Base-by-base conservation (phyloP, 2,113 vertebrate genomes). In the Chloebia gouldiae region DNA sequence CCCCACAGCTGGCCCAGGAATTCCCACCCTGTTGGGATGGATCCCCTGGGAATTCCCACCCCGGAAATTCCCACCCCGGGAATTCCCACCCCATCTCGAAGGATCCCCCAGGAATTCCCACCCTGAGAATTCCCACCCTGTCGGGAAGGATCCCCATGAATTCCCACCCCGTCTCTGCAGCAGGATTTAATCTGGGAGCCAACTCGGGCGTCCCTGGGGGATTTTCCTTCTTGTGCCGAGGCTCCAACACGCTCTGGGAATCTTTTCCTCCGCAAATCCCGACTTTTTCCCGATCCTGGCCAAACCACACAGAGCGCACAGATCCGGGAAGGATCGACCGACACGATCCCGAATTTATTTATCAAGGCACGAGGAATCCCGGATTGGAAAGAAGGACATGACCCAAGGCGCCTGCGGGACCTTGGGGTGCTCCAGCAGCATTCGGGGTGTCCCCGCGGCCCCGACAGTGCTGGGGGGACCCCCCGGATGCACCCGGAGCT, bases 331-430 rank as follows among this genome's bases (percentile, higher is more conserved):
- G 24, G 72, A 65, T 44, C 7, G 9, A 81, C 68, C 60, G n/a
- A 68, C 96, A 94, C 93, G 44, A 64, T 16, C 44, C 42, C 82
- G 4, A 10, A 37, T 98, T 98, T 98, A 98, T 98, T 98, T 28
- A 31, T 71, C 87, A 91, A 94, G 93, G 91, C 93, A 97, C 87
- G 59, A 75, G 30, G 73, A 94, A 92, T 85, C 90, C 86, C 35
- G 64, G 85, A 86, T 66, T 94, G 97, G 93, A 96, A 92, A 97
- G 93, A 92, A 97, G 8, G 69, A 28, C 5, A 3, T 69, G 30
- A 66, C 44, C 49, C 89, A 37, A 40, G 65, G 42, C 79, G 37
- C 33, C 35, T 64, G 10, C 1, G 0, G 51, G 71, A 11, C 39
- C 8, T 11, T 39, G 22, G 51, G 53, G 63, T 4, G 2, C 0